Evolutionary conservation across 2,113 vertebrate genomes (phyloP).

Genomic region (Tupaia chinensis): DNA sequence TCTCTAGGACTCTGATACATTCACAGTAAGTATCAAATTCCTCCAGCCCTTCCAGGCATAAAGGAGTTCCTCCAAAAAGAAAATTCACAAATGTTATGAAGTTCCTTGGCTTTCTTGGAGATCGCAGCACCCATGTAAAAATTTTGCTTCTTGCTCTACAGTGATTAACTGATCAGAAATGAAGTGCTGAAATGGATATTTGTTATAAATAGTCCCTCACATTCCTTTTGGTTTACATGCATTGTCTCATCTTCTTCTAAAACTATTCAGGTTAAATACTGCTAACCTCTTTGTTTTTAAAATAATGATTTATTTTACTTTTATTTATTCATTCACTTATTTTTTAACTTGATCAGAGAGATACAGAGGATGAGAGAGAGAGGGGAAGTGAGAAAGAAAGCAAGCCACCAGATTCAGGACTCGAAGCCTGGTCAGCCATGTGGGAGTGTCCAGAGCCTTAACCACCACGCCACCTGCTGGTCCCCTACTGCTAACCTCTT

Average conservation of each 20-base stretch:
- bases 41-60: not conserved
- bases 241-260: not conserved
- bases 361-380: no score
- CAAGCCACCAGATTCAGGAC: no score
- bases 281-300: not conserved
- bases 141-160: not conserved
- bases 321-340: no score
- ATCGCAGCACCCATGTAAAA: not conserved
- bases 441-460: no score
- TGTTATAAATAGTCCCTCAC: not conserved
- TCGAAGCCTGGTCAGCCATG: no score
- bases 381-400: no score
- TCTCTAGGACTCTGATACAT: not conserved
- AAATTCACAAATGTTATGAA: not conserved
- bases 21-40: not conserved
- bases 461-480: no score
- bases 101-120: not conserved
- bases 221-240: accelerated
- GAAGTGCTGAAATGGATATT: not conserved
- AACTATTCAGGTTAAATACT: not conserved
- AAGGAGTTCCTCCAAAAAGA: not conserved
- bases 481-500: not conserved
- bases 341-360: no score
- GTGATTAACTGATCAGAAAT: not conserved
- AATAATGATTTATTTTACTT: no score